Percentiles rank a stretch among this genome's conserved stretches.
These are phyloP conservation scores for Coracopsis vasa DNA, from an alignment of 2,113 vertebrate species.

Conservation along the genomic window DNA sequence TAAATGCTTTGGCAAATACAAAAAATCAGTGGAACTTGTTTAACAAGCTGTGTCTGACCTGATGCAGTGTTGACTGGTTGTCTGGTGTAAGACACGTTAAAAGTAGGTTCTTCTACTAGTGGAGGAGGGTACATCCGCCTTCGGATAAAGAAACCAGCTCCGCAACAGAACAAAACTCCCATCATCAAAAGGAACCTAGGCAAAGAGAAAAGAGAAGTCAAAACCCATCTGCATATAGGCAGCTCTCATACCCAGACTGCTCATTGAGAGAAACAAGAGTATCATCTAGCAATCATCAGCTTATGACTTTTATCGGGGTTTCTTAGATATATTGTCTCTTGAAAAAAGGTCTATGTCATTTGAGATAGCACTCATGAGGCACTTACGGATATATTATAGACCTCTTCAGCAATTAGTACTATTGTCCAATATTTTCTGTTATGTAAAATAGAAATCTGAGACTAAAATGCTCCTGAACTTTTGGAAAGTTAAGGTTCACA, in stretches of 20 bases:
- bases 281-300: neutral
- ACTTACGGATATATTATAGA: rapidly evolving
- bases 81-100: slow-evolving; percentile 95
- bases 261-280: neutral
- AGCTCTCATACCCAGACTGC: neutral
- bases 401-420: neutral
- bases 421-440: neutral
- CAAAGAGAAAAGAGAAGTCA: neutral
- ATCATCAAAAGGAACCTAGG: slow-evolving; percentile 96
- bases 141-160: slow-evolving; percentile 94
- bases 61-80: slow-evolving; percentile 81
- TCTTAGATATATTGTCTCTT: neutral
- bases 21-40: neutral
- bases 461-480: neutral
- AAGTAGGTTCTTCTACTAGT: slow-evolving; percentile 89
- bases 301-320: neutral
- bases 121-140: slow-evolving; percentile 91
- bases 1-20: neutral
- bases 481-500: neutral
- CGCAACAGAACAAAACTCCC: slow-evolving; percentile 95
- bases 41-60: slow-evolving; percentile 76
- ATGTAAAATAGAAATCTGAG: neutral
- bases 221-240: neutral
- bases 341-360: neutral
- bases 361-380: neutral